Percentiles rank a stretch among this genome's conserved stretches.
Evolutionary conservation across 2,113 vertebrate species (phyloP).

Genomic region (Chaetorhynchus papuensis): DNA sequence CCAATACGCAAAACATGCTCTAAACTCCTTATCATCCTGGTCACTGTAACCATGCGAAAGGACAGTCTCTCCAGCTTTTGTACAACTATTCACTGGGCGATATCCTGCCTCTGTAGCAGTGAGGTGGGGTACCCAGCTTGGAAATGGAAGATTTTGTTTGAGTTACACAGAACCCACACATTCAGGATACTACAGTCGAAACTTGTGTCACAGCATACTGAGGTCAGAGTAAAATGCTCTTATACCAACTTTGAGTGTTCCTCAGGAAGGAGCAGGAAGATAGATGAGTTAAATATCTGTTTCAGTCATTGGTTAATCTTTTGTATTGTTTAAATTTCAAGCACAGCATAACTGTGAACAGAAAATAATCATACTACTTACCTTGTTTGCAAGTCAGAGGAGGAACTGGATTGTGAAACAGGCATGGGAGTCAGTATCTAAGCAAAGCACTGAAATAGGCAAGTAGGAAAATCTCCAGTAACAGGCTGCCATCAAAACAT

Average conservation of each 20-base stretch:
- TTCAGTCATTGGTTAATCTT: neutral
- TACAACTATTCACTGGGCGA: neutral
- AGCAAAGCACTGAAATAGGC: neutral
- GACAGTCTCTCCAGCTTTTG: neutral
- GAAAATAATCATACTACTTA: neutral
- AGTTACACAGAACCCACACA: neutral
- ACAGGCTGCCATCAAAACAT: neutral
- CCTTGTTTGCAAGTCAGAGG: neutral
- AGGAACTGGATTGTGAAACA: neutral
- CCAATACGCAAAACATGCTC: neutral
- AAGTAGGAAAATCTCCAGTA: neutral
- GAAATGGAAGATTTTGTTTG: neutral
- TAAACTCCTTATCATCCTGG: neutral
- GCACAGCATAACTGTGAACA: neutral
- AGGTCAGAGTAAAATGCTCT: neutral
- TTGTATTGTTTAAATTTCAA: neutral
- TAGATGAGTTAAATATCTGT: neutral
- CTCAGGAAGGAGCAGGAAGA: neutral
- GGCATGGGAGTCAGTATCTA: neutral
- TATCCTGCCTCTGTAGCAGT: neutral
- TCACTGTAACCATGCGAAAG: neutral
- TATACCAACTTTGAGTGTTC: neutral
- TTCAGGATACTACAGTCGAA: neutral
- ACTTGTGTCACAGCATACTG: neutral
- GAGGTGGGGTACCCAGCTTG: neutral